Evolutionary conservation across 2,113 vertebrate species (phyloP).

Genomic region (Paradoxurus hermaphroditus): DNA sequence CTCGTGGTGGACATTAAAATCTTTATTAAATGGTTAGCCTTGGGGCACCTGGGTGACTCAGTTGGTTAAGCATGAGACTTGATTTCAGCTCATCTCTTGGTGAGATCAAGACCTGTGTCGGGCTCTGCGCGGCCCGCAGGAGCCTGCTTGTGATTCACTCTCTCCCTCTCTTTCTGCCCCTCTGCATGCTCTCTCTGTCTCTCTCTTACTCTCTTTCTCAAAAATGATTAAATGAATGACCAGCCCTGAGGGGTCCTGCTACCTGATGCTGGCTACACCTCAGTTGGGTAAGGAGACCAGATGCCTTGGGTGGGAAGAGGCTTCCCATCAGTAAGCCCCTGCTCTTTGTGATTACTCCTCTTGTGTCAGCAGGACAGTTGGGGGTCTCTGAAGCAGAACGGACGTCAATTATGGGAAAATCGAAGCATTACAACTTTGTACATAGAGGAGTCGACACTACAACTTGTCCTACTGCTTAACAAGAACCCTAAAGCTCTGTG

Average conservation of each 20-base stretch:
- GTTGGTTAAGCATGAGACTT: too few species aligned
- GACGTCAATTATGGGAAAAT: background rate
- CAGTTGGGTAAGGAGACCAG: background rate
- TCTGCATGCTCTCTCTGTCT: too few species aligned
- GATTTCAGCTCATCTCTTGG: too few species aligned
- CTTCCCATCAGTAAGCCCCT: background rate
- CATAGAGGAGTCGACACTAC: background rate
- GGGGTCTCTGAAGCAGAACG: background rate
- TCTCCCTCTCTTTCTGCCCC: too few species aligned
- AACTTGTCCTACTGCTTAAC: background rate
- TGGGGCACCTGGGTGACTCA: background rate
- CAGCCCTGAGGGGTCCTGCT: background rate
- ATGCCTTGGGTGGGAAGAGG: background rate
- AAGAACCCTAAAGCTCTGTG: background rate
- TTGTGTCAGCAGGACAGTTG: background rate
- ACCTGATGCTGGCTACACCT: background rate
- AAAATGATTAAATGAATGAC: background rate
- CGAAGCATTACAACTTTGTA: background rate
- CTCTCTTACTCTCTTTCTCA: too few species aligned
- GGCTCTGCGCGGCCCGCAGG: too few species aligned
- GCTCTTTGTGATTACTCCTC: background rate
- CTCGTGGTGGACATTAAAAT: background rate
- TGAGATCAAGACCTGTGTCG: too few species aligned
- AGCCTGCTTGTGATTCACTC: too few species aligned
- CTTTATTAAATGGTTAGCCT: background rate